Evolutionary conservation across 1,140 invertebrate genomes (phyloP), one percentile per base, ranked within the genome.

Genomic region (Frieseomelitta varia): DNA sequence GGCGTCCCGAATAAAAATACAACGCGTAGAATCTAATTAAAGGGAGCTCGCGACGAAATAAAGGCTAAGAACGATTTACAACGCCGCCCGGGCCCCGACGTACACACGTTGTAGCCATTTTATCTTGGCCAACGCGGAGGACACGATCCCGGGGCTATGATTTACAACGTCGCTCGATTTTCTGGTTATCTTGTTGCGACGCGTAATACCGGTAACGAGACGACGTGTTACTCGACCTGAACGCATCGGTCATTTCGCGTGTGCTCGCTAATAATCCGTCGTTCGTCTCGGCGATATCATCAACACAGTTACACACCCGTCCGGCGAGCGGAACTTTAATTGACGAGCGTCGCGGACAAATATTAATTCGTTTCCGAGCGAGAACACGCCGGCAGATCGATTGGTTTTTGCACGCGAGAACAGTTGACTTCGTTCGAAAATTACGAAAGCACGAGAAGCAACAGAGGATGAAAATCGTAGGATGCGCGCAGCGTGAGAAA

Each of bases 191-290:
- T 87, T 87, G 78, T 77, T 72, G 71, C 34, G 65, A 17, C 77
- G 55, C 79, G 86, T 88, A 88, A 88, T 84, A 81, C 68, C 68
- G 86, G 86, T 87, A 87, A 87, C 81, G 81, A 87, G 87, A 88
- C 86, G 87, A 87, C 86, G 27, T 88, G 86, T 88, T 88, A 85
- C 81, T 63, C 56, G 73, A 75, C 67, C 34, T 58, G 55, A 56
- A 67, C 39, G 81, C 87, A 78, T 87, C 86, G 67, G 72, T 84
- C 86, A 76, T 85, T 87, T 81, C 65, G 65, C 79, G 81, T 61
- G 83, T 56, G 76, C 61, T 47, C 55, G 27, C 58, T 87, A 77
- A 85, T 69, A 79, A 61, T 56, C 72, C 80, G 81, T 83, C 81
- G 65, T 39, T 61, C 55, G 63, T 55, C 69, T 27, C 34, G 47